Evolutionary conservation across 2,113 vertebrate species (phyloP).

Genomic region (Xyliphius kryptos): DNA sequence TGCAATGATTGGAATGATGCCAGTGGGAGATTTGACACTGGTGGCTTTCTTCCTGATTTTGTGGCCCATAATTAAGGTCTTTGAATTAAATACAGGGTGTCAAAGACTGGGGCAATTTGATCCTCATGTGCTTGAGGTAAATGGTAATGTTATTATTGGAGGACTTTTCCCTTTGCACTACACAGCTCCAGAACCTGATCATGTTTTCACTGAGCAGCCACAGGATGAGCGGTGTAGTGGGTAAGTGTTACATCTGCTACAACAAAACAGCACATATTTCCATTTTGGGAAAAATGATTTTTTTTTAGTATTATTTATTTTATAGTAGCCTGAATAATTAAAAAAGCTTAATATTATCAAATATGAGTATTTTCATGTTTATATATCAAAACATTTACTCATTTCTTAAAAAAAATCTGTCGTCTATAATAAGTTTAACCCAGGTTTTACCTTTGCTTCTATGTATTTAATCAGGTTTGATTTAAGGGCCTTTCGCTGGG

Average conservation of each 20-base stretch:
- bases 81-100: constrained; percentile 39
- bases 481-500: constrained; percentile 49
- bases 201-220: constrained; percentile 49
- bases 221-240: constrained; percentile 49
- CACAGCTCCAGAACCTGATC: constrained; percentile 35
- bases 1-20: constrained; percentile 22
- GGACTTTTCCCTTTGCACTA: constrained; percentile 65
- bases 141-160: constrained; percentile 60
- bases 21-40: constrained; percentile 17
- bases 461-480: constrained; percentile 53
- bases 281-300: too few species aligned
- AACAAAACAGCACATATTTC: too few species aligned
- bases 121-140: constrained; percentile 40
- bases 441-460: background rate
- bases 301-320: too few species aligned
- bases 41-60: constrained; percentile 9
- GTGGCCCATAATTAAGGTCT: constrained; percentile 6
- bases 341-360: too few species aligned
- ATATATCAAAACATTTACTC: background rate
- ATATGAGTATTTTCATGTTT: too few species aligned
- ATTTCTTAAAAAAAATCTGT: background rate
- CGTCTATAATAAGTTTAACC: background rate
- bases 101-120: constrained; percentile 42
- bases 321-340: background rate
- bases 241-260: constrained; percentile 45